These are phyloP conservation scores for Pseudochaenichthys georgianus DNA, from an alignment of 2,797 vertebrate species.

Conservation along the genomic window DNA sequence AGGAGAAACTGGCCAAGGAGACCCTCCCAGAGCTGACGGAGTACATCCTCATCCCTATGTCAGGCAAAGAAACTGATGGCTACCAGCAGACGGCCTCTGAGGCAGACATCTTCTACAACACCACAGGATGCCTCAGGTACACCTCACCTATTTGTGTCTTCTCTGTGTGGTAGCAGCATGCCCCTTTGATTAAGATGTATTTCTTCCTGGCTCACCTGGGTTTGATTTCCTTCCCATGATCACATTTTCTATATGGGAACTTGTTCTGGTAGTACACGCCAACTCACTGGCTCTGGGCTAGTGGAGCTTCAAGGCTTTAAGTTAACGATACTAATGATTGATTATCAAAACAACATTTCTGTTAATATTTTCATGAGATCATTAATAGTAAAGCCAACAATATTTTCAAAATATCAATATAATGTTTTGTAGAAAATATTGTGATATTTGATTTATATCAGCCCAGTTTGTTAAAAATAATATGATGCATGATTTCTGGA, in stretches of 20 bases:
- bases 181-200: background rate
- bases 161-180: background rate
- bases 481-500: background rate
- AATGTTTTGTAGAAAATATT: too few relatives aligned
- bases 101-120: conserved; percentile 93
- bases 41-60: conserved; percentile 88
- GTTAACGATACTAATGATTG: too few relatives aligned
- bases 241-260: conserved; percentile 20
- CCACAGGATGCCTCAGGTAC: conserved; percentile 96
- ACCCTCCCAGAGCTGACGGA: conserved; percentile 87
- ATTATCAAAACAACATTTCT: too few relatives aligned
- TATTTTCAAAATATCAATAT: too few relatives aligned
- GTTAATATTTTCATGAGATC: too few relatives aligned
- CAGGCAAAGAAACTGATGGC: conserved; percentile 46
- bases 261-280: conserved; percentile 18
- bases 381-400: too few relatives aligned
- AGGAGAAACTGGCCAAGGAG: conserved; percentile 90
- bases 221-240: conserved; percentile 12
- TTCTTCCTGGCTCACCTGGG: background rate
- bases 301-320: background rate
- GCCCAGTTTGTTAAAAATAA: conserved; percentile 14
- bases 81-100: conserved; percentile 87
- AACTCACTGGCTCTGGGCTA: background rate
- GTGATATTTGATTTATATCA: background rate
- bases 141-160: background rate